phyloP scores from a whole-genome alignment of 1,140 invertebrate species.

The Propsilocerus akamusi region DNA sequence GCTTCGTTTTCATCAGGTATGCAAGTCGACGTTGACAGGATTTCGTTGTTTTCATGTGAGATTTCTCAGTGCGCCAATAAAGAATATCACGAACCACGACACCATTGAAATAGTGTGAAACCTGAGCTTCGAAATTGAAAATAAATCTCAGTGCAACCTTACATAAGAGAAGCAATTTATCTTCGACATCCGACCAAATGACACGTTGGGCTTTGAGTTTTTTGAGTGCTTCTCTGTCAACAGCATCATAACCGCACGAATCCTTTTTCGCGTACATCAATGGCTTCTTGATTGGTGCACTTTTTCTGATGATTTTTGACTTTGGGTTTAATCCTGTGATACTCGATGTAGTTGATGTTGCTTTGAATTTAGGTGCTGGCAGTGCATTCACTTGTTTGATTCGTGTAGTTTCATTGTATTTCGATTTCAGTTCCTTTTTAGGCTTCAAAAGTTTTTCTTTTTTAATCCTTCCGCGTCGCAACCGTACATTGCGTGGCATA shows the following conservation, averaged over 20 bases:
- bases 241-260: constrained; percentile 34
- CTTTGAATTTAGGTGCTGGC: constrained; percentile 9
- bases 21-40: constrained; percentile 44
- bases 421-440: neutral
- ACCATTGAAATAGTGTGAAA: constrained; percentile 26
- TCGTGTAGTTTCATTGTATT: too few relatives aligned
- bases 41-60: constrained; percentile 45
- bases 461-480: neutral
- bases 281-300: constrained; percentile 18
- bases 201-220: constrained; percentile 42
- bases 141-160: constrained; percentile 45
- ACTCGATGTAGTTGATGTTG: constrained; percentile 4
- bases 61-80: constrained; percentile 28
- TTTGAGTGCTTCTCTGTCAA: constrained; percentile 43
- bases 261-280: constrained; percentile 6
- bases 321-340: constrained; percentile 7
- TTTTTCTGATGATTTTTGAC: constrained; percentile 11
- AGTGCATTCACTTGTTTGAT: neutral
- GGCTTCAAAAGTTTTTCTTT: neutral
- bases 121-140: constrained; percentile 22
- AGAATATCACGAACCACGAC: constrained; percentile 41
- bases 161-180: constrained; percentile 43
- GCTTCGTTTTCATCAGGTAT: constrained; percentile 35
- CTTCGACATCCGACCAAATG: constrained; percentile 39
- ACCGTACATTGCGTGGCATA: constrained; percentile 5